Conservation (phyloP, 2,797 vertebrate species). For the Rhinella marina region DNA sequence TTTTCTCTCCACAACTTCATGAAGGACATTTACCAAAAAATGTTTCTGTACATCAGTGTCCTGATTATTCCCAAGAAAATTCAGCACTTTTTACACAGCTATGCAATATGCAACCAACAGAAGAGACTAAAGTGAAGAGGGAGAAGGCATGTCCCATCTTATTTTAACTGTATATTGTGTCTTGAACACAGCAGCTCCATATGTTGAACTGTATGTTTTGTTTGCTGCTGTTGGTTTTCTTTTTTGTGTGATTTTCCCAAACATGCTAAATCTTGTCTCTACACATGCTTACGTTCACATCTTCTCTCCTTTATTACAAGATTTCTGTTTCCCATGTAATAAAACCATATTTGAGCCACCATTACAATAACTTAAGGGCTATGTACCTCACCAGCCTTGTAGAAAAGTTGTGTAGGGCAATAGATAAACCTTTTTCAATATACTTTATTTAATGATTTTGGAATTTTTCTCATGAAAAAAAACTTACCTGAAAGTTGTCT, state of each 20-base stretch:
- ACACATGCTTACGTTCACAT: background rate
- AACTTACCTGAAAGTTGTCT: too few relatives aligned
- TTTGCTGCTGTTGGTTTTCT: background rate
- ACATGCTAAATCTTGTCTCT: background rate
- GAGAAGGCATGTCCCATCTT: too few relatives aligned
- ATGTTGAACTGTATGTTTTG: background rate
- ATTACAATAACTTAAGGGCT: background rate
- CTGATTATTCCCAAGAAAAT: background rate
- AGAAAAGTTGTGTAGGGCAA: too few relatives aligned
- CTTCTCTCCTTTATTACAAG: background rate
- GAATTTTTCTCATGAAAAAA: too few relatives aligned
- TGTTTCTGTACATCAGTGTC: background rate
- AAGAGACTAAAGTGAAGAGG: background rate
- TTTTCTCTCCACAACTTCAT: background rate
- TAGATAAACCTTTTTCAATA: too few relatives aligned
- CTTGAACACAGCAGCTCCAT: background rate
- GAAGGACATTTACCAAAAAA: background rate
- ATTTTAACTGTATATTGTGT: background rate
- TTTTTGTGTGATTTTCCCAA: background rate
- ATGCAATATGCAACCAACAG: background rate
- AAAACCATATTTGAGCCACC: background rate
- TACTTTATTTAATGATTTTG: too few relatives aligned
- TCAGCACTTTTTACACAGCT: conserved; percentile 29
- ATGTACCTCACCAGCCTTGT: background rate
- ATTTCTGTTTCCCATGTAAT: background rate